Percentiles rank a stretch among this genome's conserved stretches.
Conservation (phyloP, 1,140 invertebrate genomes). For the Goniozus legneri region DNA sequence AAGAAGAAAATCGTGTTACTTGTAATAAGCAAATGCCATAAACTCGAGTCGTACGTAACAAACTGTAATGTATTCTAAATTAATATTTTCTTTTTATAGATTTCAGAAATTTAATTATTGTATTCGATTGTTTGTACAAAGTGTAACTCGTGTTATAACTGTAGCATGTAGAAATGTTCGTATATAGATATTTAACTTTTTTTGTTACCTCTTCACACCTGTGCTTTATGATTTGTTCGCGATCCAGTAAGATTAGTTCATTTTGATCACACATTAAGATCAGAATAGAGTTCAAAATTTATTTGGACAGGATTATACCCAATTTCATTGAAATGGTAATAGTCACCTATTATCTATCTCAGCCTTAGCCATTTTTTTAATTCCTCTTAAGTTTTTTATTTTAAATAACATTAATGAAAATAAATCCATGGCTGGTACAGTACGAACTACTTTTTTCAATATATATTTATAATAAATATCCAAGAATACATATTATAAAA, state of each 20-base stretch:
- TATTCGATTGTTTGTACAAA: too few relatives aligned
- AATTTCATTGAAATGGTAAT: slow-evolving; percentile 31
- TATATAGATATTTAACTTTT: too few relatives aligned
- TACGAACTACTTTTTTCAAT: neutral
- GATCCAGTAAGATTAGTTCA: slow-evolving; percentile 17
- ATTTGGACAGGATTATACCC: slow-evolving; percentile 29
- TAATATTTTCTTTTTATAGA: too few relatives aligned
- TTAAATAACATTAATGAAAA: slow-evolving; percentile 16
- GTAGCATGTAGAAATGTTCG: too few relatives aligned
- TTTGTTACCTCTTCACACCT: slow-evolving; percentile 3
- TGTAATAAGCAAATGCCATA: too few relatives aligned
- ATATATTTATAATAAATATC: slow-evolving; percentile 13
- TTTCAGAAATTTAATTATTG: too few relatives aligned
- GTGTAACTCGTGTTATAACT: too few relatives aligned
- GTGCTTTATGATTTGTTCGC: slow-evolving; percentile 11
- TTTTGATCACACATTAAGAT: slow-evolving; percentile 17
- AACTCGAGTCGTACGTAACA: too few relatives aligned
- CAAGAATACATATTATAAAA: slow-evolving; percentile 8
- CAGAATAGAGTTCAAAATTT: slow-evolving; percentile 8
- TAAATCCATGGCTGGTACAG: slow-evolving; percentile 30
- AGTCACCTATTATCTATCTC: too few relatives aligned
- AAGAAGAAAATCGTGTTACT: too few relatives aligned
- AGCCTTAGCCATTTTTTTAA: too few relatives aligned
- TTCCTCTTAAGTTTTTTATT: slow-evolving; percentile 11
- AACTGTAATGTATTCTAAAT: too few relatives aligned